Evolutionary conservation across 2,113 vertebrate species (phyloP), one percentile per base, ranked within the genome.

Genomic region (Gymnocephalus cernua): DNA sequence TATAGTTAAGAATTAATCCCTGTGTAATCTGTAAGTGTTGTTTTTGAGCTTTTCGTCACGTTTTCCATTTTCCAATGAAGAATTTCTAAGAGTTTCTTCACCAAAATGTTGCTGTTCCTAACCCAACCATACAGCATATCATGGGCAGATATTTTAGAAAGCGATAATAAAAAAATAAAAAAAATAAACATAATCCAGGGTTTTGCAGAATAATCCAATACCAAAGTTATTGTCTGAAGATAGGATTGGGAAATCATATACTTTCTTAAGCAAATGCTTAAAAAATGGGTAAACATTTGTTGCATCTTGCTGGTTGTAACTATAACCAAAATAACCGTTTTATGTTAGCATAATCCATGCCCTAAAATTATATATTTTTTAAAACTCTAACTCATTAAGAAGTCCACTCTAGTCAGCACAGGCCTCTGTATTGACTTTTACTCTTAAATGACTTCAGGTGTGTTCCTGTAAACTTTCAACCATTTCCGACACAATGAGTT

Each of bases 31-130:
- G 1, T 32, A 15, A n/a, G 12, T 54, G 38, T 32, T 64, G 21
- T 16, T 77, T 72, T 74, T 32, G 59, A 77, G 66, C 19, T 58
- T 76, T 67, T 38, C n/a, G 51, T 64, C 57, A 64, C 11, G 1
- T 64, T 50, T 75, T 63, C 14, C n/a, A n/a, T 63, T 45, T 65
- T 19, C 25, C 15, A 15, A 9, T 38, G 35, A 41, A 63, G 2
- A 3, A 19, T 57, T 45, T 71, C 21, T 10, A 2, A 35, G 29
- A 23, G 10, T 59, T 35, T 77, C 27, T 73, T 29, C 32, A 56
- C 15, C 7, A 41, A 38, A 27, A 58, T 32, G 32, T 32, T 32
- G 32, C 5, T 32, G 32, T 32, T 41, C 38, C 38, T 41, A 41
- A 41, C 38, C 38, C 38, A 48, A 48, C 16, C 47, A 48, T 48